Base-by-base conservation (phyloP, 2,113 vertebrate genomes). In the Zosterops lateralis region DNA sequence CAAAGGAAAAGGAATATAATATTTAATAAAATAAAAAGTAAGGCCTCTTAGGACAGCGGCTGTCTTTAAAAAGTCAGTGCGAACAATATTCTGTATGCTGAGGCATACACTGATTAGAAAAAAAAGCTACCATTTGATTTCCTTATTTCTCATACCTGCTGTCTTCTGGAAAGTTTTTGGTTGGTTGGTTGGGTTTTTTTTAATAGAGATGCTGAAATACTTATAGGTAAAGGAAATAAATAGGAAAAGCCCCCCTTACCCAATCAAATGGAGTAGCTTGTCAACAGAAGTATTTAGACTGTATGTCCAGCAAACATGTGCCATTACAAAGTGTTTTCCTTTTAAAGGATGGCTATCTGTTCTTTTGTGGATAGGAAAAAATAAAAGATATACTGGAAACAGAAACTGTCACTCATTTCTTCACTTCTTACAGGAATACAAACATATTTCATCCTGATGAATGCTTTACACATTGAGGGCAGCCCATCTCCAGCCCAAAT, bases 21-120 rank as follows among this genome's bases (percentile, higher is more conserved):
- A 90, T 77, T 86, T 86, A 96, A 64, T 77, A 62, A 95, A 92
- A 93, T 71, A 40, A 96, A 95, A 97, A 92, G 79, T 93, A 97
- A 97, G 84, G 89, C 92, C 80, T 89, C 82, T 93, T 45, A 75
- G 38, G 90, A 88, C 36, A 96, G 86, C 8, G 54, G 60, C 71
- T 89, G 60, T 67, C 82, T 96, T 95, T 95, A 89, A 79, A 95
- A 88, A 82, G 64, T 83, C 72, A 94, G 80, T 78, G 74, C 54
- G 60, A 95, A 44, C 54, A 62, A 47, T 10, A 38, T 64, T 85
- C 89, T 87, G 67, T 66, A 42, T 26, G 51, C 67, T 68, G 48
- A 57, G 68, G 76, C 57, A 77, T 20, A 66, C 19, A 25, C 56
- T 38, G 32, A 21, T 74, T 25, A 34, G 8, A 2, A 66, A 62